Base-by-base conservation (phyloP, 2,113 vertebrate species). In the Turnix velox region DNA sequence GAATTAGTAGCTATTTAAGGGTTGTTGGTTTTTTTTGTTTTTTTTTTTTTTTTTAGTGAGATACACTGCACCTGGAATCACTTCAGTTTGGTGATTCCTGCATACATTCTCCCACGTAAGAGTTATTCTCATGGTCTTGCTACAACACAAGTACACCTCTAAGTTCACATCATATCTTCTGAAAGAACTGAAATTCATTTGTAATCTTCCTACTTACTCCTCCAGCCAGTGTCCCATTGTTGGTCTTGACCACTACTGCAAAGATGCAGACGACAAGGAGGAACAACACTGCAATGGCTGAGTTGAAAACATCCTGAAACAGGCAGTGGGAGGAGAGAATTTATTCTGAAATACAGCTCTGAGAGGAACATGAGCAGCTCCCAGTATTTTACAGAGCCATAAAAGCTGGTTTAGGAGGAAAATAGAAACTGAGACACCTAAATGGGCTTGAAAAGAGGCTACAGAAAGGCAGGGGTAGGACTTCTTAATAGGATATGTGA, bases 261-360 rank as follows among this genome's bases (percentile, higher is more conserved):
- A 98, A 80, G 51, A 98, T 49, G 90, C 97, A 97, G 73, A 98
- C 49, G 27, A 98, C 31, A 49, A 97, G n/a, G 66, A 99, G 94
- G 93, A 98, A 98, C 59, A 97, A 4, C 0, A 97, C 97, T 51
- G 98, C 92, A 76, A 98, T 94, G 45, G 97, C 9, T 3, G 98
- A 99, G 93, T 99, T 99, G 46, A 98, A 95, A 89, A 97, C 24
- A 95, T 99, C 99, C 99, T 99, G 95, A 54, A 96, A 97, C 89
- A 73, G 88, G 30, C 91, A 63, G 77, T n/a, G 20, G 90, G 89
- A 86, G 74, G 25, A 68, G 51, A 62, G 18, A 9, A 35, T 67
- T 91, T 88, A 88, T 17, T 88, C 31, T 25, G 39, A 63, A 40
- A 48, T 22, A 54, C 28, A 51, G 0, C 2, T n/a, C 39, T n/a